A percentile compares a stretch with the other conserved stretches of the same genome.
Conservation (phyloP, 2,113 vertebrate genomes). For the Tauraco erythrolophus region DNA sequence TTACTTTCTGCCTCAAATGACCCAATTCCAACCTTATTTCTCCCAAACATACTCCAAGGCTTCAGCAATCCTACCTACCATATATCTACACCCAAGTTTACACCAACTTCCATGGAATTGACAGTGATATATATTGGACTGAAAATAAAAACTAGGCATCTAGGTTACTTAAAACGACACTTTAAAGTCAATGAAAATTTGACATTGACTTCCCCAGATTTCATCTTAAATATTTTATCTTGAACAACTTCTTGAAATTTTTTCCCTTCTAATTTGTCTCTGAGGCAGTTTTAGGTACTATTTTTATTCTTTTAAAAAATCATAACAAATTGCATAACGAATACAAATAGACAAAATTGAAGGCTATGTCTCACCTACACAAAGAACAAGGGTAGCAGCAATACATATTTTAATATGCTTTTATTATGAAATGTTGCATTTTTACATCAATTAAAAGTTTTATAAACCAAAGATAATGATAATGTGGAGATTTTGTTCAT, state of each 20-base stretch:
- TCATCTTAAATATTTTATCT: neutral
- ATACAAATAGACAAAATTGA: neutral
- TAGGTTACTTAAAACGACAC: neutral
- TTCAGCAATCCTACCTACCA: neutral
- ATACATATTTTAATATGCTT: neutral
- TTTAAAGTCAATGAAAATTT: neutral
- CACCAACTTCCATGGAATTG: neutral
- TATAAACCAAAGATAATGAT: neutral
- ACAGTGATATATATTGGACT: neutral
- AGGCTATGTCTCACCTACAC: neutral
- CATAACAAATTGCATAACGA: neutral
- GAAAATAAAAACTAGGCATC: neutral
- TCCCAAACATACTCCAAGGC: neutral
- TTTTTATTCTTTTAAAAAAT: neutral
- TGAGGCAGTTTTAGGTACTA: neutral
- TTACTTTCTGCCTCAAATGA: neutral
- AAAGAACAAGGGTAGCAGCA: neutral
- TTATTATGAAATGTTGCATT: neutral
- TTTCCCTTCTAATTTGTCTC: neutral
- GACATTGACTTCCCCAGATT: neutral
- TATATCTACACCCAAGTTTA: neutral
- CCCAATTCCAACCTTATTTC: neutral
- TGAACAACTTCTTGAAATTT: neutral
- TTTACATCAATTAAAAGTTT: neutral
- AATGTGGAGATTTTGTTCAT: neutral